These are phyloP conservation scores for Spicauda simplicius DNA, from an alignment of 2,888 invertebrate species.

Conservation along the genomic window DNA sequence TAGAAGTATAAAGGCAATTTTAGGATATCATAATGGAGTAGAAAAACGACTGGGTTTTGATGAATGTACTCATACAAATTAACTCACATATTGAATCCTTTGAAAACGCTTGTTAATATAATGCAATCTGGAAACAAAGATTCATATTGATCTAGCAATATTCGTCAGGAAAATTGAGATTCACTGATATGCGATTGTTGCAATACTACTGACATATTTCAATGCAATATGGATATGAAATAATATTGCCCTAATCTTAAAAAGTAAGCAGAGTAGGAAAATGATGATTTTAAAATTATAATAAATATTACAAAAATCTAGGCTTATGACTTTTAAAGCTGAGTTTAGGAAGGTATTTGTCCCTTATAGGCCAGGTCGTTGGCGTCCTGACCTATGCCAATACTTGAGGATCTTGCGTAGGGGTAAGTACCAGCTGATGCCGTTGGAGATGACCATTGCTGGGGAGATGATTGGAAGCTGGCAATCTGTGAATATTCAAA, in stretches of 20 bases:
- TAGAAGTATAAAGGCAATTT: too few relatives aligned
- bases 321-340: too few relatives aligned
- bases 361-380: slow-evolving; percentile 90
- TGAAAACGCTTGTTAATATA: too few relatives aligned
- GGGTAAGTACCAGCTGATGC: slow-evolving; percentile 74
- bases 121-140: too few relatives aligned
- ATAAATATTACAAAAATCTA: too few relatives aligned
- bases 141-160: too few relatives aligned
- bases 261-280: not conserved
- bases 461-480: slow-evolving; percentile 67
- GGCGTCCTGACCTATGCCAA: slow-evolving; percentile 81
- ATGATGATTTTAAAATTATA: slow-evolving; percentile 1
- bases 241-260: not conserved
- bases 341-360: slow-evolving; percentile 76
- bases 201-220: not conserved
- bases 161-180: too few relatives aligned
- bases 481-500: slow-evolving; percentile 57
- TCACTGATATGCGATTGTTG: too few relatives aligned
- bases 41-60: too few relatives aligned
- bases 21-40: too few relatives aligned
- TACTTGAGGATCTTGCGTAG: slow-evolving; percentile 73
- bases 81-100: too few relatives aligned
- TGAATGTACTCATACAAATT: too few relatives aligned
- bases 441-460: slow-evolving; percentile 74
- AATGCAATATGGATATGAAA: slow-evolving; percentile 8